Base-by-base conservation (phyloP, 2,113 vertebrate species). In the Oryzias celebensis region DNA sequence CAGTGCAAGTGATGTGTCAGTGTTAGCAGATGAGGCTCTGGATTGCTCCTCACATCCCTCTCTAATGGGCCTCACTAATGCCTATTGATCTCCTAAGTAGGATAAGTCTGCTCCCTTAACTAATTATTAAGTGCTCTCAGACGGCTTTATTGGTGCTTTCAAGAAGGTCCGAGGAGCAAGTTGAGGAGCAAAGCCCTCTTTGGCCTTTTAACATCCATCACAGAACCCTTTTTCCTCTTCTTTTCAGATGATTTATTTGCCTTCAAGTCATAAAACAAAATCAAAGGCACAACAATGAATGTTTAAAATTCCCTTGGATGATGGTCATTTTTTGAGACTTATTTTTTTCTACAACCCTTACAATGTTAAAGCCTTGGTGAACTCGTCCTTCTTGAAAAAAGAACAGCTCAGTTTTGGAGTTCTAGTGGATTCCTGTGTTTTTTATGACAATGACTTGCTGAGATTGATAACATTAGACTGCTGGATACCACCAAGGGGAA, bases 61-160 rank as follows among this genome's bases (percentile, higher is more conserved):
- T 83, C 76, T 75, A 78, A 85, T 85, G 83, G 74, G 24, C 20
- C 73, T 70, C 67, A 68, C 85, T 92, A 92, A 92, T 92, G 88
- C 71, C 67, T 91, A 92, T 92, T 79, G 90, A 92, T 91, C 77
- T 52, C 31, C 54, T 22, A 53, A 75, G 75, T 84, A 77, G 87
- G 85, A 87, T 90, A 82, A 83, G 77, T 58, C 84, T 47, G 54
- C 70, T 65, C 86, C 80, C 74, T 86, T 80, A 86, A 85, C 86
- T 88, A 89, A 91, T 92, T 91, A 89, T 91, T 84, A 92, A 84
- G 88, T 87, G 89, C 89, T 90, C 85, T 85, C 73, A 77, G 77
- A 78, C 84, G 82, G 64, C 80, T 91, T 90, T 88, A 88, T 80
- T 78, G 77, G 53, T 75, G 87, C 87, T 91, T 89, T 91, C 85